phyloP scores from a whole-genome alignment of 2,113 vertebrate species.

The Daubentonia madagascariensis region DNA sequence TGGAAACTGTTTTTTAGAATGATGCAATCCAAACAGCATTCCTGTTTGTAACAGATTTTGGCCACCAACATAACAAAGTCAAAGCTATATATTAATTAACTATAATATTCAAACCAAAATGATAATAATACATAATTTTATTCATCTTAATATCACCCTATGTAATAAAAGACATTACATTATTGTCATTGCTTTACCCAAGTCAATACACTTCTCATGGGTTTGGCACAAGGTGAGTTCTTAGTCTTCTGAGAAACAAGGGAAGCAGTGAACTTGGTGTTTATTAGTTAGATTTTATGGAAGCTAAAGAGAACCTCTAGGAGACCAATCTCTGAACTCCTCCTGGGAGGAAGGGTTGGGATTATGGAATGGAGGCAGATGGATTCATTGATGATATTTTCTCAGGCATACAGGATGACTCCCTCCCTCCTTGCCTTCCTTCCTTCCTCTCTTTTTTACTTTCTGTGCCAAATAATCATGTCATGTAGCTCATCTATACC shows the following conservation, averaged over 20 bases:
- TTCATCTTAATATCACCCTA: background rate
- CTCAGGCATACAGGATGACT: background rate
- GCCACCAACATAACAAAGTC: background rate
- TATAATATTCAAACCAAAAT: background rate
- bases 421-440: no score
- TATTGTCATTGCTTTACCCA: background rate
- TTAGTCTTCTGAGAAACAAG: background rate
- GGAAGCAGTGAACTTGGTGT: background rate
- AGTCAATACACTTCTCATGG: background rate
- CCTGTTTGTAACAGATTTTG: background rate
- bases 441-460: background rate
- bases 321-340: background rate
- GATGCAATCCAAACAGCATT: background rate
- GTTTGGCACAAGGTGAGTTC: background rate
- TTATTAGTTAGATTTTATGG: background rate
- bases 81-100: background rate
- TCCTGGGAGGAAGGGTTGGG: background rate
- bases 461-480: background rate
- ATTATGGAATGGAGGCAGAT: background rate
- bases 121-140: background rate
- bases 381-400: background rate
- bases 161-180: background rate
- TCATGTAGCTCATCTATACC: background rate
- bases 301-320: background rate
- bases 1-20: background rate